Evolutionary conservation across 2,888 invertebrate species (phyloP), one percentile per base, ranked within the genome.

Genomic region (Eupeodes luniger): DNA sequence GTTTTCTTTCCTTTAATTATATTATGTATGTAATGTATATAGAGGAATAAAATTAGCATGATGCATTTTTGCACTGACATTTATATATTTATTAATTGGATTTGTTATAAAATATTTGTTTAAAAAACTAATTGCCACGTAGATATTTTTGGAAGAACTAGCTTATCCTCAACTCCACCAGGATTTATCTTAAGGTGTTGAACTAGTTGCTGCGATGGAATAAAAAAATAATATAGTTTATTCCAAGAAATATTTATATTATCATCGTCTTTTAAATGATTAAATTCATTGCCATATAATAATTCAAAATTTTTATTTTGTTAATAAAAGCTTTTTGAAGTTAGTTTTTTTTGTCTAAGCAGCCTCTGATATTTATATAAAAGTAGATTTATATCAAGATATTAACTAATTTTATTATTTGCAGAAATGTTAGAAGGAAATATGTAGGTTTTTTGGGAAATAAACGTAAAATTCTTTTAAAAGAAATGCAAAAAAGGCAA

Each of bases 191-290:
- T 91, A 91, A 91, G 90, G 90, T 91, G 91, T 91, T 90, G 91
- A 91, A 90, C 91, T 91, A 92, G 90, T 92, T 90, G 91, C 92
- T 92, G 92, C 91, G 91, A 91, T 92, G 90, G 91, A 91, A 91
- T 91, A 91, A 92, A 90, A 91, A 91, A 91, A 91, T 89, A 86
- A 85, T 78, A 75, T 81, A 87, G 78, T 88, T 88, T 88, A 88
- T 88, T 88, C 88, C 88, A 81, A 85, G 75, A 81, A 83, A 81
- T 80, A 53, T 83, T 76, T 82, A 69, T 59, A 61, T 66, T 67
- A 49, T 72, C 59, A 72, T 80, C 36, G 53, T 64, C 14, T 69
- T 78, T 74, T 55, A 64, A 67, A 55, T 64, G 19, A 47, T 76
- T 82, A 69, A 59, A 70, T 83, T 70, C 36, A 62, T 83, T 59